A percentile compares a stretch with the other conserved stretches of the same genome.
Conservation (phyloP, 2,113 vertebrate genomes). For the Arenaria interpres region DNA sequence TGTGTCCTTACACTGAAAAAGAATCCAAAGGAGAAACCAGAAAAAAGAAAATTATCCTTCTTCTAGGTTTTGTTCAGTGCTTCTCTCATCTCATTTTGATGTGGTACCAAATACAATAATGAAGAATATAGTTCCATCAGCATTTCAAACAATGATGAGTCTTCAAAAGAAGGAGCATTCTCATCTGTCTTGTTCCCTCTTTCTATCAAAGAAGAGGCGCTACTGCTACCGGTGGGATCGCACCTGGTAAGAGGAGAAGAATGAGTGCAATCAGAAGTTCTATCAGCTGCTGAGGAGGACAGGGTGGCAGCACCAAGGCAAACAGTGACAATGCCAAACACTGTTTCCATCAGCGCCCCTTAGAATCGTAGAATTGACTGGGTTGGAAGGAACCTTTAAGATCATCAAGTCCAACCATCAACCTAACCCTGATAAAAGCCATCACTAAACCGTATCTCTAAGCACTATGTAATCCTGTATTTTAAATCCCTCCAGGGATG, state of each 20-base stretch:
- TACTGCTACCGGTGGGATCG: background rate
- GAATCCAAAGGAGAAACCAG: background rate
- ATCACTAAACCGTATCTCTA: too few species aligned
- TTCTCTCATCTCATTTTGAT: background rate
- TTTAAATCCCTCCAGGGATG: too few species aligned
- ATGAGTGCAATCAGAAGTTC: background rate
- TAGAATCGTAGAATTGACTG: too few species aligned
- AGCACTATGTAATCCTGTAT: too few species aligned
- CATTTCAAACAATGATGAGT: background rate
- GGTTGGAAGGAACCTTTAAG: too few species aligned
- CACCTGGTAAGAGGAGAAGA: background rate
- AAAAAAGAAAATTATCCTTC: background rate
- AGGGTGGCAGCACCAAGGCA: too few species aligned
- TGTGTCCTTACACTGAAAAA: background rate
- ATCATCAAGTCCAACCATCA: too few species aligned
- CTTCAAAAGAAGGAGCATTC: background rate
- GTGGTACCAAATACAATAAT: background rate
- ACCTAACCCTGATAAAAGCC: too few species aligned
- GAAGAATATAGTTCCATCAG: background rate
- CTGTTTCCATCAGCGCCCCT: background rate
- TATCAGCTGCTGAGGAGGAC: background rate
- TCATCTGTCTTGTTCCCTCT: background rate
- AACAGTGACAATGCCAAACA: fast-evolving
- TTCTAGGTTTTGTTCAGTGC: background rate
- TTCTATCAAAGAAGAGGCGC: background rate